Conservation (phyloP, 2,888 invertebrate species). For the Dascillus cervinus region DNA sequence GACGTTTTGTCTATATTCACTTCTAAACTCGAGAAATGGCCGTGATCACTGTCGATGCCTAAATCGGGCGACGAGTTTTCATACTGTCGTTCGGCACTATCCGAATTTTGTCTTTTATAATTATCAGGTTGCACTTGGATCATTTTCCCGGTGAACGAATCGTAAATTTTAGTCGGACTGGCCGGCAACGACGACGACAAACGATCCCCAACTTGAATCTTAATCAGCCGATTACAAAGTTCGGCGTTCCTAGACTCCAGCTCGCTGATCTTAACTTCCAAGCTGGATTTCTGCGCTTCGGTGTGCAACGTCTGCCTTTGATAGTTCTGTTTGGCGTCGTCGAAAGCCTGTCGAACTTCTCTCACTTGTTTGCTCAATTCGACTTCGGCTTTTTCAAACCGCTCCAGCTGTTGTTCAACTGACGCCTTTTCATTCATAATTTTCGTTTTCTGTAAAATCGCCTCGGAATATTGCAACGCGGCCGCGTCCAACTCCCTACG, state of each 20-base stretch:
- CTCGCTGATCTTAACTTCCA: conserved; percentile 40
- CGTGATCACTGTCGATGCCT: conserved; percentile 81
- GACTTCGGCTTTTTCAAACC: conserved; percentile 47
- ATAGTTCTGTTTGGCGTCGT: conserved; percentile 27
- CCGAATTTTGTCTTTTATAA: conserved; percentile 30
- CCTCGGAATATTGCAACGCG: conserved; percentile 66
- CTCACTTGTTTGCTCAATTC: conserved; percentile 40
- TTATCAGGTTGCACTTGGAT: conserved; percentile 7
- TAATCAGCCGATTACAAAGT: conserved; percentile 35
- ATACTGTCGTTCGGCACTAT: conserved; percentile 37
- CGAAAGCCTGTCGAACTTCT: conserved; percentile 32
- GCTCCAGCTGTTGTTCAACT: conserved; percentile 57
- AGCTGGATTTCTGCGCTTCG: conserved; percentile 45
- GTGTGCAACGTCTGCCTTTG: conserved; percentile 35
- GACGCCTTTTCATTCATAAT: conserved; percentile 61
- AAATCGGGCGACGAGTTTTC: conserved; percentile 71
- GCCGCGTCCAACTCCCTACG: conserved; percentile 61
- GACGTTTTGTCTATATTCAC: conserved; percentile 46
- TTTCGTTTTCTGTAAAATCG: conserved; percentile 65
- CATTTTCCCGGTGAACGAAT: conserved; percentile 13
- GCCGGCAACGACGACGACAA: conserved; percentile 19
- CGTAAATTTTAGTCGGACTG: conserved; percentile 17
- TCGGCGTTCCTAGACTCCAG: conserved; percentile 39
- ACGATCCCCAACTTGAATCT: conserved; percentile 21
- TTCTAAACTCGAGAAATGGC: conserved; percentile 56